Conservation (phyloP, 2,113 vertebrate species). For the Nothoprocta pentlandii region DNA sequence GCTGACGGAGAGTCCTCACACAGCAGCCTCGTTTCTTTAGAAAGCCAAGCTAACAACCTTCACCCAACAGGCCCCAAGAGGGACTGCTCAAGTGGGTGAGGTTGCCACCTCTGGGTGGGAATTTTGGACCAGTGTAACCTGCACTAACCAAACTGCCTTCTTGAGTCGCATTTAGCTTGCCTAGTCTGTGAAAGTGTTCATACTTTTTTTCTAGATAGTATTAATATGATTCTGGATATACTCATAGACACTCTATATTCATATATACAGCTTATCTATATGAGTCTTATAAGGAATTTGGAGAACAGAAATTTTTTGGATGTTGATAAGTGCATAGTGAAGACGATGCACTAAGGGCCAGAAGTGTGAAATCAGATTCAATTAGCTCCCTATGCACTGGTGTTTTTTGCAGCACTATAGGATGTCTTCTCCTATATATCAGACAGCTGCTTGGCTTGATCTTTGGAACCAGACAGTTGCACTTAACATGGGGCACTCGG, state of each 20-base stretch:
- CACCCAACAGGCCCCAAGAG: accelerated
- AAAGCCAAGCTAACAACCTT: background rate
- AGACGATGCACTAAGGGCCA: background rate
- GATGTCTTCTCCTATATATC: background rate
- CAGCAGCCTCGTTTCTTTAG: background rate
- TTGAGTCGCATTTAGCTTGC: background rate
- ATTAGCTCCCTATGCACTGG: background rate
- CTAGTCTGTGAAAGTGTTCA: background rate
- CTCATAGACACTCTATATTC: background rate
- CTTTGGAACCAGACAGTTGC: background rate
- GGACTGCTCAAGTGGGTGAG: background rate
- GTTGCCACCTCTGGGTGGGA: background rate
- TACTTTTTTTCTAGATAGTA: too few relatives aligned
- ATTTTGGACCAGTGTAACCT: background rate
- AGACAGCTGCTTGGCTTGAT: background rate
- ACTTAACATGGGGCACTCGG: background rate
- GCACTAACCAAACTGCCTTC: background rate
- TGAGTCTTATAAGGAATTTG: background rate
- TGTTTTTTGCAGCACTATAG: background rate
- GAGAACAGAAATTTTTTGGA: background rate
- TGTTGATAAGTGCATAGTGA: background rate
- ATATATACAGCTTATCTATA: background rate
- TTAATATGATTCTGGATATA: background rate
- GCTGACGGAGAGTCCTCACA: background rate
- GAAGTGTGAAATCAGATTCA: background rate